Conservation (phyloP, 2,888 invertebrate genomes). For the Danaus chrysippus region DNA sequence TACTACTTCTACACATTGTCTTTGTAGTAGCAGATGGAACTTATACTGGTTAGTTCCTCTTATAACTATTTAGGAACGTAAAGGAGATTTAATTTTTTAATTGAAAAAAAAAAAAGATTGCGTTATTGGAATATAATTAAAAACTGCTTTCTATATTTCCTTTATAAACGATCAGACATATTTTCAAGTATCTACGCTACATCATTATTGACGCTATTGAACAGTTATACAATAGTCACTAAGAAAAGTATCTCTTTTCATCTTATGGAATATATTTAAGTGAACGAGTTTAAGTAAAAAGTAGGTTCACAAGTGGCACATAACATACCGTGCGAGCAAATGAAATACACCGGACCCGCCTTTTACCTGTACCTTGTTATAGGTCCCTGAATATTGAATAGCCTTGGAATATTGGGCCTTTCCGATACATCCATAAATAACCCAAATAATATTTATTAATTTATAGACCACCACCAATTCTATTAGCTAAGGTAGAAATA, state of each 20-base stretch:
- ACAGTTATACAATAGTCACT: too few relatives aligned
- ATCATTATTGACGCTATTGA: too few relatives aligned
- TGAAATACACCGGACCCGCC: slow-evolving; percentile 40
- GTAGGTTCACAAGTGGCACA: slow-evolving; percentile 26
- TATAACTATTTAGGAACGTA: background rate
- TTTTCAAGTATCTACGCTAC: too few relatives aligned
- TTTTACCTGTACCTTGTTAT: slow-evolving; percentile 44
- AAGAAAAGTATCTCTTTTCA: background rate
- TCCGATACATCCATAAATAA: slow-evolving; percentile 30
- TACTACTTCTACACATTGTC: slow-evolving; percentile 37
- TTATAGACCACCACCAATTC: slow-evolving; percentile 11
- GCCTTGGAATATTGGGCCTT: slow-evolving; percentile 24
- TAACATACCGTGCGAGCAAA: slow-evolving; percentile 34
- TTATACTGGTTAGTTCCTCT: background rate
- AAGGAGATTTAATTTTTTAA: background rate
- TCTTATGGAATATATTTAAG: background rate
- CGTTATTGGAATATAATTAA: too few relatives aligned
- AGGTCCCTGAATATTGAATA: slow-evolving; percentile 41
- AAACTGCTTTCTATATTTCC: too few relatives aligned
- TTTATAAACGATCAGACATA: too few relatives aligned
- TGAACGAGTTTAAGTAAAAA: background rate
- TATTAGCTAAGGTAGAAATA: background rate
- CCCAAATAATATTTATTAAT: slow-evolving; percentile 22
- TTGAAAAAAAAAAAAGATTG: too few relatives aligned
- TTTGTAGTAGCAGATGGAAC: slow-evolving; percentile 29